Base-by-base conservation (phyloP, 1,140 invertebrate species). In the Camponotus vicinus region DNA sequence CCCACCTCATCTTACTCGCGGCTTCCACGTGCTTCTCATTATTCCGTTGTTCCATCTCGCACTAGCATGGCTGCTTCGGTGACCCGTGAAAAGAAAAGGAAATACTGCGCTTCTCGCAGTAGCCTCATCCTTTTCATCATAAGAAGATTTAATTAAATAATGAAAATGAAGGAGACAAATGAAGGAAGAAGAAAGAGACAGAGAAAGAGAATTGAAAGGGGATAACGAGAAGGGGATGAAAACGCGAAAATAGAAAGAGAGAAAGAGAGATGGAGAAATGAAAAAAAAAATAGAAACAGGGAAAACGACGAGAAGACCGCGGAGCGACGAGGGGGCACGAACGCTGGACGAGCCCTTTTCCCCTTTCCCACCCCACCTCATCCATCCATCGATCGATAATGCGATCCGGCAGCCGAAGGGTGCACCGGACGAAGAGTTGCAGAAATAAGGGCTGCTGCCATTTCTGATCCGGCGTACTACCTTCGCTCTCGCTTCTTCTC, bases 341-440 rank as follows among this genome's bases (percentile, higher is more conserved):
- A 67, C 59, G 61, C 34, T 67, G 88, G 61, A 52, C 64, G 42
- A 90, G 83, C 89, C 89, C 86, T 90, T 90, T 84, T 77, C 82
- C 86, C 83, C 83, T 88, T 90, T 88, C 73, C 71, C 86, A 66
- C 45, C 66, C 76, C 42, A 40, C 40, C 66, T 34, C 37, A 37
- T 27, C 64, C 89, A 88, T 88, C 86, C 78, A 88, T 90, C 89
- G 89, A 90, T 90, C 89, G 89, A 90, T 90, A 90, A 90, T 86
- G 89, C 89, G 89, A 90, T 90, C 89, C 83, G 89, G 86, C 83
- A 70, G 34, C 77, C 77, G 89, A 89, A 90, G 89, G 89, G 89
- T 90, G 83, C 89, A 90, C 78, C 86, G 86, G 82, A 88, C 88
- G 89, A 90, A 89, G 89, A 90, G 89, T 90, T 78, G 86, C 77